These are phyloP conservation scores for Lepidonotus clava DNA, from an alignment of 2,888 invertebrate species.

Conservation along the genomic window DNA sequence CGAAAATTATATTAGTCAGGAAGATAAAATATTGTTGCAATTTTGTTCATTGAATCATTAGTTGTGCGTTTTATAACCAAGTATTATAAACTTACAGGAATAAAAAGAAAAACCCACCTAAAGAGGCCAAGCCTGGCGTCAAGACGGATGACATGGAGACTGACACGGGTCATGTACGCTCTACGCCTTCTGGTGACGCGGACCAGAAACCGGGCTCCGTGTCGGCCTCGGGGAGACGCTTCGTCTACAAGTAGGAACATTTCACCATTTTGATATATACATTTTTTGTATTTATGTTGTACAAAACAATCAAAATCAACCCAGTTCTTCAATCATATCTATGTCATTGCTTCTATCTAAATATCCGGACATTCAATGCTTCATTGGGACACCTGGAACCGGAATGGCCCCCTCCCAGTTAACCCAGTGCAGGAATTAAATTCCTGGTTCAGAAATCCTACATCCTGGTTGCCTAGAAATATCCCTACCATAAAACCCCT, in stretches of 20 bases:
- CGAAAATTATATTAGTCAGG: neutral
- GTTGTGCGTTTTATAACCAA: neutral
- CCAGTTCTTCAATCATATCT: neutral
- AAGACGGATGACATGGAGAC: neutral
- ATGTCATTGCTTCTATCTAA: neutral
- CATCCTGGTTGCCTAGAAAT: too few relatives aligned
- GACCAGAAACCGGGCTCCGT: neutral
- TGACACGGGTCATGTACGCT: neutral
- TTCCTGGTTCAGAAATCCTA: too few relatives aligned
- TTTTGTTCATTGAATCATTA: neutral
- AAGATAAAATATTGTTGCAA: neutral
- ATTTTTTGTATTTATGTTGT: neutral
- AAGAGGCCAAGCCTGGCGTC: neutral
- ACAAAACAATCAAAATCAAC: neutral
- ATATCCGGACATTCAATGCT: neutral
- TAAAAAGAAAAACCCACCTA: neutral
- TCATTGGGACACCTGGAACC: neutral
- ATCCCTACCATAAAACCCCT: too few relatives aligned
- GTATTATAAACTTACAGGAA: neutral
- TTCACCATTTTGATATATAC: neutral
- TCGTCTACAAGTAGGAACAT: conserved; percentile 67
- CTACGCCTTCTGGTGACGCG: neutral
- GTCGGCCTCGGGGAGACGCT: conserved; percentile 52
- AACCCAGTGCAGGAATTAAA: neutral
- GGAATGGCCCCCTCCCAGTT: neutral